These are phyloP conservation scores for Champsocephalus esox DNA, from an alignment of 2,797 vertebrate genomes.

Conservation along the genomic window DNA sequence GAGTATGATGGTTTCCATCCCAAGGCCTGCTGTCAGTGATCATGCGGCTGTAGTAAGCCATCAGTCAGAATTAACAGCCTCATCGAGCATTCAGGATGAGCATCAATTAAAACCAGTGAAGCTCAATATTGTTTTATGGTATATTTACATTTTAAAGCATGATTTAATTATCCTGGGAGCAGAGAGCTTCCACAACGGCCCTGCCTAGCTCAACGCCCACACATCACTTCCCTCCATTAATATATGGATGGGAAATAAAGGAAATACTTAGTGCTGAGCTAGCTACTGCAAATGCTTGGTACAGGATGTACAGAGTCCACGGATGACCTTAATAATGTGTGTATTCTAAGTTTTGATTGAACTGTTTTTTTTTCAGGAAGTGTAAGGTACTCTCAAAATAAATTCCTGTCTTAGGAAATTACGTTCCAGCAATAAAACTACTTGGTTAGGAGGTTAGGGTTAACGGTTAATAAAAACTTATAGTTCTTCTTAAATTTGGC, in stretches of 20 bases:
- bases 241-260: conserved; percentile 57
- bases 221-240: conserved; percentile 69
- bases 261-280: conserved; percentile 53
- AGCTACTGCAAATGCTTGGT: conserved; percentile 19
- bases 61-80: conserved; percentile 82
- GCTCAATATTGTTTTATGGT: conserved; percentile 84
- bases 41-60: conserved; percentile 61
- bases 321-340: conserved; percentile 3
- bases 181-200: conserved; percentile 61
- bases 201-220: conserved; percentile 64
- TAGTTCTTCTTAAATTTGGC: too few species aligned
- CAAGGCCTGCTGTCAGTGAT: conserved; percentile 58
- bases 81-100: conserved; percentile 71
- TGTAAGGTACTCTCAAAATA: too few species aligned
- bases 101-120: conserved; percentile 82
- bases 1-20: conserved; percentile 36
- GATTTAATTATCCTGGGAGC: conserved; percentile 80
- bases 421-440: too few species aligned
- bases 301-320: conserved; percentile 10
- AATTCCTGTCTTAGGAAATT: too few species aligned
- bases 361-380: conserved; percentile 10
- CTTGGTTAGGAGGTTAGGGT: too few species aligned
- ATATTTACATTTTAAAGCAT: conserved; percentile 85
- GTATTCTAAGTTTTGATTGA: neutral
- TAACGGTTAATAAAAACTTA: too few species aligned